phyloP scores from a whole-genome alignment of 2,113 vertebrate genomes.

The Pseudonaja textilis region DNA sequence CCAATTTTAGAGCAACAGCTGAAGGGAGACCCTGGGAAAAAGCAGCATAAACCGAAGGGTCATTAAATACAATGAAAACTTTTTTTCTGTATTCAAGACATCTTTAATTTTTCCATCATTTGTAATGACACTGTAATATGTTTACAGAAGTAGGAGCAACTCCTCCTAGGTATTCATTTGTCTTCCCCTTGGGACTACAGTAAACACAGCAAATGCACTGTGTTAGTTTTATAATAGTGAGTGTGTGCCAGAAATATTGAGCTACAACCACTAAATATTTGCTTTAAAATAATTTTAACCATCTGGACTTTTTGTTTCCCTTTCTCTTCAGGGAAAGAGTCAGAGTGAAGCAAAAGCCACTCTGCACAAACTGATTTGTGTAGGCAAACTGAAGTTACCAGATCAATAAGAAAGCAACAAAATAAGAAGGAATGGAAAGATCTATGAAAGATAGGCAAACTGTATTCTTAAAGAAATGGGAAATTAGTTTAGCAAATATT shows the following conservation, averaged over 20 bases:
- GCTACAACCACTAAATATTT: constrained; percentile 75
- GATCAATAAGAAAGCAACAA: constrained; percentile 66
- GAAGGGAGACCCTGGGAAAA: not conserved
- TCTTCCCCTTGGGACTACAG: constrained; percentile 69
- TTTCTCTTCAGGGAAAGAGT: constrained; percentile 64
- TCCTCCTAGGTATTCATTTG: constrained; percentile 67
- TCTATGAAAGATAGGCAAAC: constrained; percentile 64
- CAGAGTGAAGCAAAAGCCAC: constrained; percentile 61
- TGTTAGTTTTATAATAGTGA: constrained; percentile 71
- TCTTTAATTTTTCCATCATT: constrained; percentile 44
- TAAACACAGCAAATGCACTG: constrained; percentile 72
- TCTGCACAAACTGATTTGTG: constrained; percentile 68
- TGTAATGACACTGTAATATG: constrained; percentile 45
- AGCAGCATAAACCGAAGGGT: not conserved
- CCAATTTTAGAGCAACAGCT: not conserved
- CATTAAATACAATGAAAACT: not conserved
- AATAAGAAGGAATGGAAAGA: constrained; percentile 64
- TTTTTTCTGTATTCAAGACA: constrained; percentile 28
- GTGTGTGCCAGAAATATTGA: constrained; percentile 74
- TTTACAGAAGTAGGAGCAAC: constrained; percentile 50
- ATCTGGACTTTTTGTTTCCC: constrained; percentile 73
- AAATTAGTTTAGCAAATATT: constrained; percentile 64
- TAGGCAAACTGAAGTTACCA: constrained; percentile 69
- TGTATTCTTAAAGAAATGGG: constrained; percentile 62
- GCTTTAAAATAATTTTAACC: constrained; percentile 79